Conservation (phyloP, 2,888 invertebrate genomes). For the Muschampia staudingeri region DNA sequence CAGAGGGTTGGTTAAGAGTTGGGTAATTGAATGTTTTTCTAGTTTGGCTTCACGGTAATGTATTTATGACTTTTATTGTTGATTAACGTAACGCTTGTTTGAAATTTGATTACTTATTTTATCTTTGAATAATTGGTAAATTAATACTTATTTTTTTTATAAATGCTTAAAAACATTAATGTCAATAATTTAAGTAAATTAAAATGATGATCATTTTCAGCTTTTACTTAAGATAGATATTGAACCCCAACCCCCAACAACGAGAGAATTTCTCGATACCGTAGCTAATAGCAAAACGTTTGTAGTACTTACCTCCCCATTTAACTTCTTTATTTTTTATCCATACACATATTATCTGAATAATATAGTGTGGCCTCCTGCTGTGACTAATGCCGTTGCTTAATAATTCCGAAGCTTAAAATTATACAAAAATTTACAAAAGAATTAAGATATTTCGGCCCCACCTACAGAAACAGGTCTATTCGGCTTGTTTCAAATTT, state of each 20-base stretch:
- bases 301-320: slow-evolving; percentile 71
- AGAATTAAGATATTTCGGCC: slow-evolving; percentile 83
- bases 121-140: background rate
- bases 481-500: slow-evolving; percentile 78
- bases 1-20: slow-evolving; percentile 71
- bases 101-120: background rate
- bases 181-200: too few relatives aligned
- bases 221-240: too few relatives aligned
- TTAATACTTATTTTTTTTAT: too few relatives aligned
- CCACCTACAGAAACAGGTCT: slow-evolving; percentile 80
- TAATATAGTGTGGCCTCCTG: slow-evolving; percentile 79
- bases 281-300: slow-evolving; percentile 64
- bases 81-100: background rate
- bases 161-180: too few relatives aligned
- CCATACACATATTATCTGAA: slow-evolving; percentile 32
- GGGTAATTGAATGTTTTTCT: slow-evolving; percentile 37
- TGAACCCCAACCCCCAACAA: background rate
- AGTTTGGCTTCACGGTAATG: slow-evolving; percentile 2
- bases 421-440: slow-evolving; percentile 85
- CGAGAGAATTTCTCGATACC: background rate
- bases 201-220: background rate
- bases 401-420: slow-evolving; percentile 80
- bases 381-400: slow-evolving; percentile 85
- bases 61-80: background rate
- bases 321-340: slow-evolving; percentile 77